These are phyloP conservation scores for Yponomeuta evonymella DNA, from an alignment of 2,888 invertebrate species.

Conservation along the genomic window DNA sequence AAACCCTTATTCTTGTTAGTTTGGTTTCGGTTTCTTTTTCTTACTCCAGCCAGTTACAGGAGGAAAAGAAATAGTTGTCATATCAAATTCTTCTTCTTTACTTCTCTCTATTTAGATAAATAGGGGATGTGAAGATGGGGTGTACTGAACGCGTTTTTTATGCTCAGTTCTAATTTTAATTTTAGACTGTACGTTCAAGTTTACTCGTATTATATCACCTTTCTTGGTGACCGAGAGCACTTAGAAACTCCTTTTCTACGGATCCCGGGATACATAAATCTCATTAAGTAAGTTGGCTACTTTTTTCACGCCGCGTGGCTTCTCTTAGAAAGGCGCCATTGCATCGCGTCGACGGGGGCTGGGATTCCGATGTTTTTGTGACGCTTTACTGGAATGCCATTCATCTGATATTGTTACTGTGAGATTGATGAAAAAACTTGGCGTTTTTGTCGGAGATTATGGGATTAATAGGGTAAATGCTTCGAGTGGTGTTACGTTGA, in stretches of 20 bases:
- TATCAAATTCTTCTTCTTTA: too few relatives aligned
- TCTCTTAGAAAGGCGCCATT: constrained; percentile 13
- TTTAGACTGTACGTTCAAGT: not conserved
- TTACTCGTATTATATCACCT: not conserved
- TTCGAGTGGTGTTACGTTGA: not conserved
- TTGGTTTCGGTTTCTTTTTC: not conserved
- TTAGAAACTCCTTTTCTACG: not conserved
- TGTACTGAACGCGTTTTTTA: too few relatives aligned
- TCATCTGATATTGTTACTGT: constrained; percentile 11
- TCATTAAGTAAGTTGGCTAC: not conserved
- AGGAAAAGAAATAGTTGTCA: too few relatives aligned
- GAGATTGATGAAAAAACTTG: not conserved
- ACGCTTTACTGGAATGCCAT: constrained; percentile 12
- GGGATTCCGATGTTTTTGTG: constrained; percentile 12
- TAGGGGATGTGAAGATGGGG: too few relatives aligned
- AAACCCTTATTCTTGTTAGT: not conserved
- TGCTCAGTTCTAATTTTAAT: not conserved
- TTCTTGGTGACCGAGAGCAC: not conserved
- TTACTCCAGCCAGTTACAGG: not conserved
- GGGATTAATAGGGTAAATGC: not conserved
- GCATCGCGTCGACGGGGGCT: constrained; percentile 13
- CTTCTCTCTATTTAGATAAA: too few relatives aligned
- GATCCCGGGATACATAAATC: not conserved
- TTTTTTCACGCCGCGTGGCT: not conserved
- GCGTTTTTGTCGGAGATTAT: constrained; percentile 2